Evolutionary conservation across 2,797 vertebrate species (phyloP).

Genomic region (Erethizon dorsatum): DNA sequence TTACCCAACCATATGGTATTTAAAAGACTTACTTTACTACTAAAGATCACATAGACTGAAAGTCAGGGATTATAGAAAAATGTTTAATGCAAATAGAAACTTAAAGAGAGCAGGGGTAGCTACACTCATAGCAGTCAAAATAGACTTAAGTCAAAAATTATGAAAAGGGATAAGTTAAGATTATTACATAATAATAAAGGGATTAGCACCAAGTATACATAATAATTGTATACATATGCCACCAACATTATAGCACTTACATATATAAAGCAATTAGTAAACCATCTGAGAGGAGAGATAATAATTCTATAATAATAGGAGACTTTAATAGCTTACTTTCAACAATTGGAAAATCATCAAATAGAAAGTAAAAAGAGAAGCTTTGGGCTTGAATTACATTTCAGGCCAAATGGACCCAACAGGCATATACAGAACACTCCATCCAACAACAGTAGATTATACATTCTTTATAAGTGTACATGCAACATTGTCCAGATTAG

Average conservation of each 20-base stretch:
- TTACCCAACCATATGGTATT: too few species aligned
- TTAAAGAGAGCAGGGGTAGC: neutral
- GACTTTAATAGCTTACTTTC: too few species aligned
- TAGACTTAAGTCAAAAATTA: neutral
- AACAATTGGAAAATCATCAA: too few species aligned
- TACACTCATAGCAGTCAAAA: neutral
- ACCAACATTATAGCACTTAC: neutral
- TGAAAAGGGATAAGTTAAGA: neutral
- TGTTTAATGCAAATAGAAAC: neutral
- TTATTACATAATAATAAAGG: neutral
- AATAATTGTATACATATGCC: neutral
- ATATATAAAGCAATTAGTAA: neutral
- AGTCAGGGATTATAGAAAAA: too few species aligned
- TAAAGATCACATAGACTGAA: too few species aligned
- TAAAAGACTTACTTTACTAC: too few species aligned
- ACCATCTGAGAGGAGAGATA: too few species aligned
- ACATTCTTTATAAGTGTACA: neutral
- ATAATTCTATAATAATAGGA: too few species aligned
- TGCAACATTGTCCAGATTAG: neutral
- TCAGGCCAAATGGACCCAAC: too few species aligned
- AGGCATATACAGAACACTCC: neutral
- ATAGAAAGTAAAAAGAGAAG: neutral
- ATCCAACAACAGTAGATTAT: neutral
- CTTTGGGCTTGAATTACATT: neutral
- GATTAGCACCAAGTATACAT: neutral